Conservation (phyloP, 2,888 invertebrate species). For the Cactoblastis cactorum region DNA sequence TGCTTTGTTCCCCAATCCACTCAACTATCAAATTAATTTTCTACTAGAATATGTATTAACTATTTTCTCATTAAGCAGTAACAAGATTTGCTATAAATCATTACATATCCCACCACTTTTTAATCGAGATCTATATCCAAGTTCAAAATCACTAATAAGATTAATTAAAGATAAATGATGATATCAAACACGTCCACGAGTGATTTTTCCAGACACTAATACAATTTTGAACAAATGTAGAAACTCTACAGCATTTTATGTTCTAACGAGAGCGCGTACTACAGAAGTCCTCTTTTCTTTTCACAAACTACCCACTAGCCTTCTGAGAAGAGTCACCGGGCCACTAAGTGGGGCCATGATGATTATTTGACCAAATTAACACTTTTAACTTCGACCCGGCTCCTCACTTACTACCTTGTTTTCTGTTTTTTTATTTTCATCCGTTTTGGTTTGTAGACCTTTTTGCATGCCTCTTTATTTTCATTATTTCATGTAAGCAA, state of each 20-base stretch:
- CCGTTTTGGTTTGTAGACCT: slow-evolving; percentile 1
- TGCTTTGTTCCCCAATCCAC: too few species aligned
- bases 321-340: slow-evolving; percentile 64
- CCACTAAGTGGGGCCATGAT: slow-evolving; percentile 70
- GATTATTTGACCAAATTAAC: slow-evolving; percentile 74
- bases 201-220: too few species aligned
- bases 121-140: too few species aligned
- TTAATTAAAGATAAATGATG: too few species aligned
- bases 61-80: too few species aligned
- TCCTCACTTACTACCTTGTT: slow-evolving; percentile 27
- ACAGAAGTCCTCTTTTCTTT: slow-evolving; percentile 64
- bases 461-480: slow-evolving; percentile 8
- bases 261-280: slow-evolving; percentile 48
- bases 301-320: slow-evolving; percentile 58
- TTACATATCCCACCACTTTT: too few species aligned
- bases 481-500: neutral
- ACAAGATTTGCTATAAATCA: too few species aligned
- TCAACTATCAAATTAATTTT: too few species aligned
- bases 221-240: neutral
- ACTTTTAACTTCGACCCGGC: slow-evolving; percentile 45
- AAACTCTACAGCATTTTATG: slow-evolving; percentile 28
- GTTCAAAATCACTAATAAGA: too few species aligned
- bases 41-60: too few species aligned
- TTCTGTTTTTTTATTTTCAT: slow-evolving; percentile 32
- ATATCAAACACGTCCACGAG: too few species aligned